Percentiles rank a stretch among this genome's conserved stretches.
phyloP scores from a whole-genome alignment of 2,797 vertebrate genomes.

The Micrastur ruficollis region DNA sequence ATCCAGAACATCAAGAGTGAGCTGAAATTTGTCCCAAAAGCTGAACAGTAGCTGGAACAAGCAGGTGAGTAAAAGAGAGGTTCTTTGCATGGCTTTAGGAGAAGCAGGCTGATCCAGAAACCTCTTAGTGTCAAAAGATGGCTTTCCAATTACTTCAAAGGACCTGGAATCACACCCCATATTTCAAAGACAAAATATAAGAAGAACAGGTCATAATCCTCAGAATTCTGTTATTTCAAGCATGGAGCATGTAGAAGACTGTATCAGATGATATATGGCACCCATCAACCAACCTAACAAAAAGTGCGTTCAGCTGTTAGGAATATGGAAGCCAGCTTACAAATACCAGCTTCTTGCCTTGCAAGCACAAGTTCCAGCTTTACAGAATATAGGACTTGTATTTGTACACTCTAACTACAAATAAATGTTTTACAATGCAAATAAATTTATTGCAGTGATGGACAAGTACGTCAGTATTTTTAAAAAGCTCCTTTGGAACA shows the following conservation, averaged over 20 bases:
- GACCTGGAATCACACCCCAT: background rate
- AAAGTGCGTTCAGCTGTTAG: background rate
- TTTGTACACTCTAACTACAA: background rate
- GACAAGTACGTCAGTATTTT: background rate
- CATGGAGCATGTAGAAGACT: background rate
- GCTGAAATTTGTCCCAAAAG: constrained; percentile 92
- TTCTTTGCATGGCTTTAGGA: background rate
- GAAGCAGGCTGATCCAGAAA: background rate
- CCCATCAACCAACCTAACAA: background rate
- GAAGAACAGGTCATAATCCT: background rate
- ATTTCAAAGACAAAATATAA: background rate
- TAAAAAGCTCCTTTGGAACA: background rate
- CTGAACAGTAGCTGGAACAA: constrained; percentile 79
- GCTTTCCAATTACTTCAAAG: background rate
- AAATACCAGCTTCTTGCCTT: background rate
- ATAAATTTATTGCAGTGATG: background rate
- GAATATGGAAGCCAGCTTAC: background rate
- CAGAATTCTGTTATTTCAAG: background rate
- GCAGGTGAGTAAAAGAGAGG: constrained; percentile 63
- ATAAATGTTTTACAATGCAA: background rate
- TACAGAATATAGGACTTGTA: background rate
- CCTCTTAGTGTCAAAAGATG: background rate
- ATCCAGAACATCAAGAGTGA: constrained; percentile 96
- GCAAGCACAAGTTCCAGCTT: background rate
- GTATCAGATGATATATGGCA: too few relatives aligned